A percentile compares a stretch with the other conserved stretches of the same genome.
Conservation (phyloP, 2,113 vertebrate species). For the Neogobius melanostomus region DNA sequence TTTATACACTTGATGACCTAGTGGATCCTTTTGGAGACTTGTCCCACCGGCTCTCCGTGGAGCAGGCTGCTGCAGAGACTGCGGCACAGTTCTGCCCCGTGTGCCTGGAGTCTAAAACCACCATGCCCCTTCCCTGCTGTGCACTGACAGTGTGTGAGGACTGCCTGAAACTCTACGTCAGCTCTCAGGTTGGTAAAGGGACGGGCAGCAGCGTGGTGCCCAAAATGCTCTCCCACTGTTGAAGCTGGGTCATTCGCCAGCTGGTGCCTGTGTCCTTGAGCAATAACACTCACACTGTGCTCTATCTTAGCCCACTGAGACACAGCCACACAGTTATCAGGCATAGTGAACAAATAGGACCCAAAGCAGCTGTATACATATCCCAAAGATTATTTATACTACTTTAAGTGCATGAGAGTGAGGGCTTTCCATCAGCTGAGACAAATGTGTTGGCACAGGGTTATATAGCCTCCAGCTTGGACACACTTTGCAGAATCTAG, state of each 20-base stretch:
- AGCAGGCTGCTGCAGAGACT: conserved; percentile 16
- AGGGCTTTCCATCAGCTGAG: background rate
- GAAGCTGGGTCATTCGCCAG: conserved; percentile 26
- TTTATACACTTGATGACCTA: conserved; percentile 80
- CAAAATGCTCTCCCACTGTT: conserved; percentile 11
- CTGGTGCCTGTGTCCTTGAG: conserved; percentile 12
- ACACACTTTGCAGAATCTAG: conserved; percentile 26
- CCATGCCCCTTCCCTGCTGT: conserved; percentile 90
- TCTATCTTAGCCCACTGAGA: conserved; percentile 14
- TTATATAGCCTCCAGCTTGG: conserved; percentile 11
- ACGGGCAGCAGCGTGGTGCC: background rate
- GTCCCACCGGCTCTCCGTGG: conserved; percentile 21
- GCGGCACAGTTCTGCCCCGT: conserved; percentile 82
- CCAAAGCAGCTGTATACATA: background rate
- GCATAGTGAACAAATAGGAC: background rate
- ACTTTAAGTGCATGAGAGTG: background rate
- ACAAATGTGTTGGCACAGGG: background rate
- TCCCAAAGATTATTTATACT: background rate
- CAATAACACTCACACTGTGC: background rate
- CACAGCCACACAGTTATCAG: conserved; percentile 6
- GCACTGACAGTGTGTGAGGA: conserved; percentile 93
- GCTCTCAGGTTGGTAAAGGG: conserved; percentile 83
- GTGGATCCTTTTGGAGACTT: conserved; percentile 68
- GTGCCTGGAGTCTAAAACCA: conserved; percentile 88
- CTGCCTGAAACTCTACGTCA: conserved; percentile 92